Evolutionary conservation across 1,140 invertebrate genomes (phyloP), one percentile per base, ranked within the genome.

Genomic region (Theocolax elegans): DNA sequence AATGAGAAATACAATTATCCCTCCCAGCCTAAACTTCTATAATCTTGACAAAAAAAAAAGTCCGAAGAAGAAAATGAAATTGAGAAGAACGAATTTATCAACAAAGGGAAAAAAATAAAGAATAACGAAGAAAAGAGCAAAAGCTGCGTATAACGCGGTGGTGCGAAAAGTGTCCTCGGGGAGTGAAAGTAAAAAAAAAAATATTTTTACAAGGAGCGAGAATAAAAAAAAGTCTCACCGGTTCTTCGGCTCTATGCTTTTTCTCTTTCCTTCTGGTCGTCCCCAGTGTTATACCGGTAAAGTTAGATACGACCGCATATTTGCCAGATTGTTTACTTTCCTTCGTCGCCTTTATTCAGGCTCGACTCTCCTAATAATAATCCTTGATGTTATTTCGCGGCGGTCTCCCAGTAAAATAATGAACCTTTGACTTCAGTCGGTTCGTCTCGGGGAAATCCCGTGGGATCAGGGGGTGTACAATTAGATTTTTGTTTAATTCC

Each of bases 161-260:
- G 17, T 21, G 25, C 19, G 21, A 27, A 59, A 44, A 59, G 56
- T 23, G 56, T 59, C 56, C 19, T 19, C 3, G 6, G 56, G 15
- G 56, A 44, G 21, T 21, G n/a, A n/a, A n/a, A n/a, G n/a, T n/a
- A n/a, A n/a, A n/a, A 15, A 59, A 21, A 40, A 59, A 59, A 59
- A 25, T 38, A 59, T 59, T 59, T n/a, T 59, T 59, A 59, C 56
- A 59, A 42, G 38, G 19, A 42, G 10, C 29, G 29, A n/a, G 53
- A 3, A 2, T 4, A 17, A 44, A 17, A 17, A n/a, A 23, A 35
- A 56, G 53, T 56, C 53, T 56, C n/a, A 12, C 15, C 6, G 53
- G 25, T 19, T 23, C 29, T 17, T 35, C 53, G 15, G 15, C 15
- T 29, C 29, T 31, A 31, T 23, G 7, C 4, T 29, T 56, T 29